Percentiles rank a stretch among this genome's conserved stretches.
Evolutionary conservation across 2,113 vertebrate species (phyloP).

Genomic region (Mus musculus): GRCm39 chrX:157514001-157514500

Average conservation of each 20-base stretch:
- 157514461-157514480: too few species aligned
- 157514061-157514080: not conserved
- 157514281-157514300: too few species aligned
- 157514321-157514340: too few species aligned
- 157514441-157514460: too few species aligned
- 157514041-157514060: not conserved
- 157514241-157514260: too few species aligned
- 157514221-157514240: not conserved
- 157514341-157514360: too few species aligned
- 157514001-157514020: not conserved
- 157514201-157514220: not conserved
- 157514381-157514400: not conserved
- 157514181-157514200: not conserved
- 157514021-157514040: not conserved
- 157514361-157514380: not conserved
- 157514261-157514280: too few species aligned
- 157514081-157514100: not conserved
- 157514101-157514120: not conserved
- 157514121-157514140: not conserved
- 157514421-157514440: too few species aligned
- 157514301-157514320: too few species aligned
- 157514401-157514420: not conserved
- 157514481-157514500: too few species aligned
- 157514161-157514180: too few species aligned
- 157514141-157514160: too few species aligned